A percentile compares a stretch with the other conserved stretches of the same genome.
Conservation (phyloP, 1,140 invertebrate species). For the Drosophila hydei region DNA sequence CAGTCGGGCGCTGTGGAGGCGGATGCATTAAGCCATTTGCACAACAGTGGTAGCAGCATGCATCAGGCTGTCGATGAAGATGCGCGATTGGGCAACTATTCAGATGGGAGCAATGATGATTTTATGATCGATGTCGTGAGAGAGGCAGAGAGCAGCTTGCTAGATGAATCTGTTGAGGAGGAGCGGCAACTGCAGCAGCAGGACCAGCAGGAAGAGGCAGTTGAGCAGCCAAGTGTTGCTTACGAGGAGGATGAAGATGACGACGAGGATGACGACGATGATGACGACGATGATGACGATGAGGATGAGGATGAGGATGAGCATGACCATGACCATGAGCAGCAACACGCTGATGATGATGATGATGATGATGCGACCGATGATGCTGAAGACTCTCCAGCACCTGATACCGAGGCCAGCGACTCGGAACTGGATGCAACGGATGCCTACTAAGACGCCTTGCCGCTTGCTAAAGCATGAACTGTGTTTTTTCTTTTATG, state of each 20-base stretch:
- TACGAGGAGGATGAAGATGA: constrained; percentile 12
- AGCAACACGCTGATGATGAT: not conserved
- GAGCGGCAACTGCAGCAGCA: not conserved
- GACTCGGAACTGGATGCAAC: constrained; percentile 13
- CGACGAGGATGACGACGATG: constrained; percentile 26
- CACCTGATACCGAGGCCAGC: constrained; percentile 7
- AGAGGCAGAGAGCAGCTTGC: constrained; percentile 8
- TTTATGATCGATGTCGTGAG: constrained; percentile 41
- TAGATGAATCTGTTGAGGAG: constrained; percentile 7
- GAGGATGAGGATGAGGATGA: constrained; percentile 31
- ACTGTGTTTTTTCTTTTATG: not conserved
- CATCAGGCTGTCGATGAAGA: constrained; percentile 27
- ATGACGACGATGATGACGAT: constrained; percentile 15
- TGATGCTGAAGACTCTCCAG: constrained; percentile 23
- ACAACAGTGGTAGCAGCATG: constrained; percentile 1
- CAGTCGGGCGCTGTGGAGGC: constrained; percentile 9
- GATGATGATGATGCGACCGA: constrained; percentile 25
- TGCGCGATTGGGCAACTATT: constrained; percentile 42
- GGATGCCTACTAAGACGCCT: constrained; percentile 31
- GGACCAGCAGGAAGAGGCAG: not conserved
- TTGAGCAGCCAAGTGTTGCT: not conserved
- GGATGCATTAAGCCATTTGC: constrained; percentile 35
- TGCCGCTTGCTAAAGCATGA: constrained; percentile 15
- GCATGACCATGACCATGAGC: constrained; percentile 14
- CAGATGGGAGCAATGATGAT: constrained; percentile 33